phyloP scores from a whole-genome alignment of 2,888 invertebrate species.

The Trichacis sp. region DNA sequence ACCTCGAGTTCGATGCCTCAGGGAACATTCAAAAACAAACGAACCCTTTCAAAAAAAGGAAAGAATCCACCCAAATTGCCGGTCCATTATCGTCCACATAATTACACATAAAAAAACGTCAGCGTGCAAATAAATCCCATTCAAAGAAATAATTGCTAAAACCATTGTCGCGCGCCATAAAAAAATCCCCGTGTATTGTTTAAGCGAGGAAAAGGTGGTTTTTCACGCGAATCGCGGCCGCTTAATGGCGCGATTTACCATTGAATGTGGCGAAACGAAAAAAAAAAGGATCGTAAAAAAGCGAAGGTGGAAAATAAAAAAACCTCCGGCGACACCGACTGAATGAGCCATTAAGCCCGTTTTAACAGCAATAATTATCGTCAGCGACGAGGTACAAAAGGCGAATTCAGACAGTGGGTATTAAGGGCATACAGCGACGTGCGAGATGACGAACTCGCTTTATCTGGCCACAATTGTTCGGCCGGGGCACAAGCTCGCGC shows the following conservation, averaged over 20 bases:
- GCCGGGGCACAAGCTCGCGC: constrained; percentile 54
- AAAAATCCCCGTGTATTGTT: constrained; percentile 27
- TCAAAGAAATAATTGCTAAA: not conserved
- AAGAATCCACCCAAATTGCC: too few relatives aligned
- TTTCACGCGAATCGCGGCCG: constrained; percentile 21
- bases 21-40: too few relatives aligned
- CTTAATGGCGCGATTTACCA: constrained; percentile 64
- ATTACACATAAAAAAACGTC: too few relatives aligned
- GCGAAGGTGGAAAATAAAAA: constrained; percentile 49
- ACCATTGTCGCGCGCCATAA: constrained; percentile 21
- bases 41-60: too few relatives aligned
- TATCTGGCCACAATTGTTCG: constrained; percentile 53
- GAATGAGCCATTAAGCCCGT: constrained; percentile 67
- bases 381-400: constrained; percentile 54
- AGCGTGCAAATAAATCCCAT: too few relatives aligned
- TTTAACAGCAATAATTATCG: constrained; percentile 66
- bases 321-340: constrained; percentile 55
- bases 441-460: constrained; percentile 30
- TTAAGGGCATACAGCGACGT: constrained; percentile 34
- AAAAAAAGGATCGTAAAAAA: constrained; percentile 35
- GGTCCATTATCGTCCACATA: too few relatives aligned
- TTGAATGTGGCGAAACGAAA: constrained; percentile 46
- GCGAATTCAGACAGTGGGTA: constrained; percentile 36
- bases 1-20: too few relatives aligned
- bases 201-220: not conserved